Conservation (phyloP, 2,113 vertebrate genomes). For the Brachyistius frenatus region DNA sequence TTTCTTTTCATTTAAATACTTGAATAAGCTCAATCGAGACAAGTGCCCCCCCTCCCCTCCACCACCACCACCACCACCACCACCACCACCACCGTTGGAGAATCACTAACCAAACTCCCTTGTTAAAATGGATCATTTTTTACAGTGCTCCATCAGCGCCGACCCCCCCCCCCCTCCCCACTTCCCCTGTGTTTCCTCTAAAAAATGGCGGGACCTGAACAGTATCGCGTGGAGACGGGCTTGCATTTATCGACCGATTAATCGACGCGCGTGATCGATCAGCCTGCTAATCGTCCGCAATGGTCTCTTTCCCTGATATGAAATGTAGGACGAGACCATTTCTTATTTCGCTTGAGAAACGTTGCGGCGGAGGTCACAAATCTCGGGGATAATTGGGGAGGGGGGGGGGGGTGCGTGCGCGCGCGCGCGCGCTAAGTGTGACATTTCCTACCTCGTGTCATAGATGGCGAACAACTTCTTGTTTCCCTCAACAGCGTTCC, state of each 20-base stretch:
- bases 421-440: background rate
- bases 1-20: background rate
- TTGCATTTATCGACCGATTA: slow-evolving; percentile 42
- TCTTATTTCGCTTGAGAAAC: slow-evolving; percentile 23
- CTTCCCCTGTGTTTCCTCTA: slow-evolving; percentile 53
- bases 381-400: background rate
- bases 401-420: background rate
- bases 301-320: background rate
- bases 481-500: slow-evolving; percentile 95
- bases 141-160: slow-evolving; percentile 72
- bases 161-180: slow-evolving; percentile 32
- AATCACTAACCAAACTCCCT: background rate
- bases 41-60: too few relatives aligned
- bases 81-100: background rate
- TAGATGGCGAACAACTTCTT: slow-evolving; percentile 95
- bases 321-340: background rate
- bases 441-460: slow-evolving; percentile 90
- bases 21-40: too few relatives aligned
- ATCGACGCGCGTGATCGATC: slow-evolving; percentile 54
- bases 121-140: slow-evolving; percentile 51
- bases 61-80: background rate
- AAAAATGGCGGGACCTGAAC: slow-evolving; percentile 72
- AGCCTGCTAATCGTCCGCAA: slow-evolving; percentile 13
- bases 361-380: background rate
- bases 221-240: slow-evolving; percentile 34